These are phyloP conservation scores for Spea multiplicata DNA, from an alignment of 2,113 vertebrate genomes.

Conservation along the genomic window DNA sequence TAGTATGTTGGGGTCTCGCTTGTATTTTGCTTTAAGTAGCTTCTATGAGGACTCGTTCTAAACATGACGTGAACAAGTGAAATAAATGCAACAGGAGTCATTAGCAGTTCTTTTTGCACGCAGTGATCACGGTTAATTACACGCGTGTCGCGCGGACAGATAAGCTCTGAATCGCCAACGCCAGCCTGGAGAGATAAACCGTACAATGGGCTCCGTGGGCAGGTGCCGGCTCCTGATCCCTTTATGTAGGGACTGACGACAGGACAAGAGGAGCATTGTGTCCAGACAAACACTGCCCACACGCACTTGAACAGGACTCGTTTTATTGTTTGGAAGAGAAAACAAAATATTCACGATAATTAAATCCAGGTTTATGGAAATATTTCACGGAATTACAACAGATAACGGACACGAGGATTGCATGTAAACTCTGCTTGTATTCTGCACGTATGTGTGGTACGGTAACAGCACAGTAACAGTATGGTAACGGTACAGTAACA, in stretches of 20 bases:
- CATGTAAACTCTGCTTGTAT: not conserved
- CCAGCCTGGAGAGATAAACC: no score
- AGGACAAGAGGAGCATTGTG: not conserved
- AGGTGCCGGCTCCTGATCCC: not conserved
- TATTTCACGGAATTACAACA: not conserved
- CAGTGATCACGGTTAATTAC: no score
- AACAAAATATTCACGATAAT: conserved; percentile 3
- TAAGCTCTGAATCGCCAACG: no score
- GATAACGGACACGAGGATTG: not conserved
- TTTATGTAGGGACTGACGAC: not conserved
- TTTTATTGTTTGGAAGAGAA: not conserved
- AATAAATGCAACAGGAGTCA: no score
- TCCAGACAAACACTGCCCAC: not conserved
- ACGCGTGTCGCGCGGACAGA: no score
- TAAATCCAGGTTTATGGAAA: no score
- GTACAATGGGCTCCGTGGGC: no score
- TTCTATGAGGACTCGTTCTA: no score
- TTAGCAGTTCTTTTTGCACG: no score
- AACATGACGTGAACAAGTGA: no score
- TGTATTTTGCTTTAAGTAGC: no score
- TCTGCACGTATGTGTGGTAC: not conserved
- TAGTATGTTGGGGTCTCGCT: no score
- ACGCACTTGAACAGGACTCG: not conserved
- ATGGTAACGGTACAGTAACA: not conserved
- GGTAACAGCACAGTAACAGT: not conserved